A percentile compares a stretch with the other conserved stretches of the same genome.
Evolutionary conservation across 2,113 vertebrate genomes (phyloP).

Genomic region (Galeopterus variegatus): DNA sequence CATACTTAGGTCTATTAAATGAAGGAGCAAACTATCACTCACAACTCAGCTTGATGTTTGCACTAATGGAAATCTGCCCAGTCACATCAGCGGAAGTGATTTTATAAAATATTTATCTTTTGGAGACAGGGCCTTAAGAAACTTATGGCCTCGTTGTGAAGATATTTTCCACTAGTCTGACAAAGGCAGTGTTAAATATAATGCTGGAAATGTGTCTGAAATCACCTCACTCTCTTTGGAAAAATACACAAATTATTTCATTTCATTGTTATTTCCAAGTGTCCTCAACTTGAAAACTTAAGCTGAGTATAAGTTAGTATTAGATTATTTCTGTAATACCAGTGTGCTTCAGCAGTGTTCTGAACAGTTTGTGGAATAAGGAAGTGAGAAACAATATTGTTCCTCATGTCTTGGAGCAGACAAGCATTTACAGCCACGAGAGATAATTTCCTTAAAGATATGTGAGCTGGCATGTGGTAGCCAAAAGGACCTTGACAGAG

Average conservation of each 20-base stretch:
- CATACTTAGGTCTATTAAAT: conserved; percentile 55
- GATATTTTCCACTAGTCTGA: neutral
- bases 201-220: conserved; percentile 16
- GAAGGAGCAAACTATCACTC: conserved; percentile 2
- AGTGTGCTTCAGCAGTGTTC: neutral
- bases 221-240: neutral
- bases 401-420: neutral
- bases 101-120: conserved; percentile 58
- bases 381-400: neutral
- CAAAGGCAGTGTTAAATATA: neutral
- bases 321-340: conserved; percentile 3
- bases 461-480: neutral
- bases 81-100: conserved; percentile 48
- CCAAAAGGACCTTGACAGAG: neutral
- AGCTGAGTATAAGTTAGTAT: neutral
- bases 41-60: conserved; percentile 15
- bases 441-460: neutral
- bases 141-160: neutral
- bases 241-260: neutral
- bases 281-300: neutral
- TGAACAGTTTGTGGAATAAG: neutral
- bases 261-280: neutral
- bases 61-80: conserved; percentile 27
- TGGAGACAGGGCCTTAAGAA: neutral
- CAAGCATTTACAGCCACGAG: neutral